Conservation (phyloP, 1,140 invertebrate species). For the Pachypsylla venusta region DNA sequence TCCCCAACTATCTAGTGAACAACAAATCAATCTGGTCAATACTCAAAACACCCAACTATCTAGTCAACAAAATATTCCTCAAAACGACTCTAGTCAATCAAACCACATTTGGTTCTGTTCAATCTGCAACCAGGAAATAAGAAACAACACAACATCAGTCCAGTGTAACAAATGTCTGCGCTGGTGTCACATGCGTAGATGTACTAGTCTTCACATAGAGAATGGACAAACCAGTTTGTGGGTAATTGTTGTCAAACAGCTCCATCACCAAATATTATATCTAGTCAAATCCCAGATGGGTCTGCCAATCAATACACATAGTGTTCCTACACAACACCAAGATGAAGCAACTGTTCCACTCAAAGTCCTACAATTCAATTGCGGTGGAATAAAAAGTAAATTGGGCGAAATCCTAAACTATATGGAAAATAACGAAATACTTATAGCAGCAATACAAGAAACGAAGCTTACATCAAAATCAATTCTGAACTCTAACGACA, state of each 20-base stretch:
- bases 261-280: background rate
- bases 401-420: conserved; percentile 4
- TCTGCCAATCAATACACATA: background rate
- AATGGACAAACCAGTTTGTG: background rate
- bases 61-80: too few relatives aligned
- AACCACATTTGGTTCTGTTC: background rate
- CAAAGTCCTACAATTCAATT: conserved; percentile 9
- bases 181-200: conserved; percentile 3
- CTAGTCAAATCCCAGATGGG: too few relatives aligned
- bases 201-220: background rate
- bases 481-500: background rate
- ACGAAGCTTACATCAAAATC: background rate
- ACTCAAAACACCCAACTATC: too few relatives aligned
- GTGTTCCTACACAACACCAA: background rate
- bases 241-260: background rate
- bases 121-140: background rate
- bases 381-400: conserved; percentile 7
- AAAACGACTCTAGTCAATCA: too few relatives aligned
- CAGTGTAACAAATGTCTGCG: background rate
- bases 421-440: background rate
- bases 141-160: conserved; percentile 4
- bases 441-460: background rate
- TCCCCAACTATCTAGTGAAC: too few relatives aligned
- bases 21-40: too few relatives aligned
- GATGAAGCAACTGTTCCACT: background rate